Conservation (phyloP, 2,888 invertebrate genomes). For the Theristus sp. region DNA sequence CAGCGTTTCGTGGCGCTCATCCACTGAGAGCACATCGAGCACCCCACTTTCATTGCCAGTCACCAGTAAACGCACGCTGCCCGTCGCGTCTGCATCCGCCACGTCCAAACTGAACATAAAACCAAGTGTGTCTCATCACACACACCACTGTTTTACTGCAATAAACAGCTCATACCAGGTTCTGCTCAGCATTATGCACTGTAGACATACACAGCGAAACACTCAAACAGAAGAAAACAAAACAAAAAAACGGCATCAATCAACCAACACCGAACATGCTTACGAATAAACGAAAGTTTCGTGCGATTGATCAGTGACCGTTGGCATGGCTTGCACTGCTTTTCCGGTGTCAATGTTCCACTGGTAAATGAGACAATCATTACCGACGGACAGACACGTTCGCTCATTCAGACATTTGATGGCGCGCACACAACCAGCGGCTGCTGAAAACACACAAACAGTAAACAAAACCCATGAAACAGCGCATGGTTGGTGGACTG, state of each 20-base stretch:
- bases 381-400: conserved; percentile 43
- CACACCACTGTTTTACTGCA: no score
- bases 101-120: neutral
- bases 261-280: conserved; percentile 1
- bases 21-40: neutral
- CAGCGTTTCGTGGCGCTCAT: neutral
- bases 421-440: conserved; percentile 74
- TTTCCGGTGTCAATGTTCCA: conserved; percentile 61
- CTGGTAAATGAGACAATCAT: conserved; percentile 65
- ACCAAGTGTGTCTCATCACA: no score
- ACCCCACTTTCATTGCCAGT: neutral
- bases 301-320: neutral
- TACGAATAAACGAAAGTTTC: neutral
- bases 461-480: no score
- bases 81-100: neutral
- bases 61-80: neutral
- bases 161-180: no score
- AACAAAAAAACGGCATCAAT: neutral
- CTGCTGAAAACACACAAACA: conserved; percentile 51
- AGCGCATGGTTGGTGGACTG: no score
- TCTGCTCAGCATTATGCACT: no score
- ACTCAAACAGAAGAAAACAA: no score
- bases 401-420: conserved; percentile 39
- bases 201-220: no score
- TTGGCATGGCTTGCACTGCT: conserved; percentile 41